Conservation (phyloP, 2,797 vertebrate species). For the Hyperoplus immaculatus region DNA sequence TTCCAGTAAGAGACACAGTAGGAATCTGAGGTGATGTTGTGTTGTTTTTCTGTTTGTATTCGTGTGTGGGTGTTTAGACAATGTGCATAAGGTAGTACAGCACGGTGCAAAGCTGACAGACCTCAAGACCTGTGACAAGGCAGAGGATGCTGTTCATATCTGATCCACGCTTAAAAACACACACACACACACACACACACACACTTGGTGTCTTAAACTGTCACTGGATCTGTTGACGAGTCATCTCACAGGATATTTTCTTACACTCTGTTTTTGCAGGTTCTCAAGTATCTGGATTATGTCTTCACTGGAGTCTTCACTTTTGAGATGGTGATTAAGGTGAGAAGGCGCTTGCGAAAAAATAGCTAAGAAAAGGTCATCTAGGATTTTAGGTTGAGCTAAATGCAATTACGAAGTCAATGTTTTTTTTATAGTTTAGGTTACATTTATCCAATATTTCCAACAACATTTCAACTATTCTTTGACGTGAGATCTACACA, state of each 20-base stretch:
- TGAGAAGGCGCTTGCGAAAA: slow-evolving; percentile 73
- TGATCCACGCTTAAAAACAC: slow-evolving; percentile 4
- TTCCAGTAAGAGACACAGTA: slow-evolving; percentile 48
- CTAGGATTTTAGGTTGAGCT: background rate
- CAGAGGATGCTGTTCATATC: slow-evolving; percentile 40
- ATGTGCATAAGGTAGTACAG: slow-evolving; percentile 37
- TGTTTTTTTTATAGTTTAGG: background rate
- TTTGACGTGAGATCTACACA: background rate
- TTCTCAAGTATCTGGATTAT: slow-evolving; percentile 98
- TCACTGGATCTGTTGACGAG: slow-evolving; percentile 14
- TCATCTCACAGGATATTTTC: slow-evolving; percentile 29
- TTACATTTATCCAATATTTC: background rate
- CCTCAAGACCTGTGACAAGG: slow-evolving; percentile 46
- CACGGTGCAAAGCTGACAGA: slow-evolving; percentile 44
- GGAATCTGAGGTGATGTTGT: slow-evolving; percentile 47
- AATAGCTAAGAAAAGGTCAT: background rate
- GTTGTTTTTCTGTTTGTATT: slow-evolving; percentile 17
- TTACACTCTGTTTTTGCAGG: slow-evolving; percentile 77
- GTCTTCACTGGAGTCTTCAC: slow-evolving; percentile 99
- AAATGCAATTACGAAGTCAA: background rate
- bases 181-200: slow-evolving; percentile 2
- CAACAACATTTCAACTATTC: background rate
- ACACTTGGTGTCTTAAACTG: slow-evolving; percentile 18
- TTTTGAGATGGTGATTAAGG: slow-evolving; percentile 99
- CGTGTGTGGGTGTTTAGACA: slow-evolving; percentile 14